These are phyloP conservation scores for Dolichopus griseipennis DNA, from an alignment of 2,888 invertebrate species.

Conservation along the genomic window DNA sequence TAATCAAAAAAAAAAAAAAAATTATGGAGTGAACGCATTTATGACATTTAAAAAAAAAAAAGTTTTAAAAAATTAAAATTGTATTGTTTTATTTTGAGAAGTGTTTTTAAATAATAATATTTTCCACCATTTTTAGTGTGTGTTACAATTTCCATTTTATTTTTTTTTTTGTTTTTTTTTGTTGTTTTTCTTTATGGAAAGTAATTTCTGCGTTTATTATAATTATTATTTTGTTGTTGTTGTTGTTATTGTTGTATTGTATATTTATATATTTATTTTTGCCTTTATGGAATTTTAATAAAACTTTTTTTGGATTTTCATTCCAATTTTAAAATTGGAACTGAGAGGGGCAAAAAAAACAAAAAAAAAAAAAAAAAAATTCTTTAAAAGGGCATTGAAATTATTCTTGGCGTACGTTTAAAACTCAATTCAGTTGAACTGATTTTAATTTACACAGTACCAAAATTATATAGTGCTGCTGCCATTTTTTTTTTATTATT, in stretches of 20 bases:
- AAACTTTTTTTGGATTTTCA: not conserved
- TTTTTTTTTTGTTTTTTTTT: not conserved
- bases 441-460: no score
- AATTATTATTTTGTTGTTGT: not conserved
- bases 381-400: not conserved
- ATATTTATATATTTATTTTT: not conserved
- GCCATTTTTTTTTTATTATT: not conserved
- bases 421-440: no score
- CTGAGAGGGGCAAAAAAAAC: not conserved
- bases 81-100: not conserved
- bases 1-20: not conserved
- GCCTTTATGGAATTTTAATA: not conserved
- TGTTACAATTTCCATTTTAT: constrained; percentile 1
- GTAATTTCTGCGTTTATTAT: not conserved
- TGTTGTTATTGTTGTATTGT: not conserved
- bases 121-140: not conserved
- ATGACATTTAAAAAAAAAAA: not conserved
- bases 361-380: not conserved
- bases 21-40: not conserved
- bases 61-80: not conserved
- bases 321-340: not conserved
- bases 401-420: not conserved
- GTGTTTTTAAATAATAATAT: not conserved
- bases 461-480: no score
- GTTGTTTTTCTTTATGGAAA: not conserved